Conservation (phyloP, 2,797 vertebrate species). For the Sebastes jordani region DNA sequence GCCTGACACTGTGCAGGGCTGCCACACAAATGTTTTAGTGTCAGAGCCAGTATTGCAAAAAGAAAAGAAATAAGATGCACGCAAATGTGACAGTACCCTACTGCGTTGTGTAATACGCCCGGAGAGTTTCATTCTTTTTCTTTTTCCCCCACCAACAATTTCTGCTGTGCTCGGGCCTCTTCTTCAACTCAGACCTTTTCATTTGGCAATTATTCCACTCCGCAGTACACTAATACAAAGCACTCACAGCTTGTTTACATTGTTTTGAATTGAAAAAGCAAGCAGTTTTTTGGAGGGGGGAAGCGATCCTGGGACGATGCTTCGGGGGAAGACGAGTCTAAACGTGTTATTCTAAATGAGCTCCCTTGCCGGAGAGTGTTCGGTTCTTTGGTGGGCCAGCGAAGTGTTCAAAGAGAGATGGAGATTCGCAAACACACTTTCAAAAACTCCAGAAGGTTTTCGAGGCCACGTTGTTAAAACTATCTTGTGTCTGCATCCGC, state of each 20-base stretch:
- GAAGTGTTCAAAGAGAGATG: background rate
- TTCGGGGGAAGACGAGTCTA: background rate
- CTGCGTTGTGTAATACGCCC: conserved; percentile 69
- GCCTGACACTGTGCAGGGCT: conserved; percentile 25
- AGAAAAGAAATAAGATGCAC: conserved; percentile 58
- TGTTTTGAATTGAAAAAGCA: conserved; percentile 17
- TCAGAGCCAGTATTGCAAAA: conserved; percentile 33
- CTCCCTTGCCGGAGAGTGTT: background rate
- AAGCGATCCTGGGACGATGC: background rate
- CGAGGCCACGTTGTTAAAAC: conserved; percentile 14
- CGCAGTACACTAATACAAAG: conserved; percentile 35
- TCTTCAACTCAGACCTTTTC: conserved; percentile 39
- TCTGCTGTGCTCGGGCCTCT: conserved; percentile 29
- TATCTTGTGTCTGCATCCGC: background rate
- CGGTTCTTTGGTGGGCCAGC: conserved; percentile 11
- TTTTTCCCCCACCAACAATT: background rate
- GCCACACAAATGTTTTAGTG: conserved; percentile 52
- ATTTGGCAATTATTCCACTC: conserved; percentile 32
- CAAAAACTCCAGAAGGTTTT: conserved; percentile 10
- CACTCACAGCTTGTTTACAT: conserved; percentile 43
- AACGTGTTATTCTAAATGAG: conserved; percentile 7
- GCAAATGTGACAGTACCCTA: conserved; percentile 65
- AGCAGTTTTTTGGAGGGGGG: background rate
- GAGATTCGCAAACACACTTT: conserved; percentile 5
- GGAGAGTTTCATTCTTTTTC: conserved; percentile 39